Base-by-base conservation (phyloP, 2,113 vertebrate species). In the Catharus fuscescens region DNA sequence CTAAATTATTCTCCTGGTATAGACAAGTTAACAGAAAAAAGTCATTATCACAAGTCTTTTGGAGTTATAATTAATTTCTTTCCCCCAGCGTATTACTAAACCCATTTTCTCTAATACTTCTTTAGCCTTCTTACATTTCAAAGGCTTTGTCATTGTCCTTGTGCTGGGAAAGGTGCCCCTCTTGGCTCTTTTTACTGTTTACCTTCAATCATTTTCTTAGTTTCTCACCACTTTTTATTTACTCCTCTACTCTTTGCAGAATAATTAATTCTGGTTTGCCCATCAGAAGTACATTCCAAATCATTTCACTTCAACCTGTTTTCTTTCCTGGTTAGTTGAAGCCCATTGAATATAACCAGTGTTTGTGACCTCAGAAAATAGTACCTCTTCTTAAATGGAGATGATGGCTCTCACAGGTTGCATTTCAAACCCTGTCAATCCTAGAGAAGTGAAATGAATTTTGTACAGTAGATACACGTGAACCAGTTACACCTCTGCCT, bases 91-190 rank as follows among this genome's bases (percentile, higher is more conserved):
- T 67, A 48, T 81, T 81, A 66, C 59, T 90, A 79, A 79, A 48
- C 26, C 18, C 28, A 77, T 80, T 94, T 93, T 83, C 34, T 88
- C 48, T 90, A 86, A 69, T 53, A 74, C 25, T 79, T 92, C 31
- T 90, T 88, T 78, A 86, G 17, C n/a, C 38, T 92, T 88, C 73
- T 64, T 50, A 64, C 19, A 45, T 83, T 86, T 93, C 67, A 91
- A 86, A 95, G 88, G 36, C 28, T 29, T 86, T 4, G 26, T 53
- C 52, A 1, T 47, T 72, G 36, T 69, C 66, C 67, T 95, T 92
- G 54, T 72, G 34, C 32, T 77, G 34, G 28, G 48, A 92, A 62
- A 52, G 47, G 90, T 71, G 38, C 7, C 11, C 26, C 32, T 76
- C 23, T 74, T 87, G 83, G 23, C 31, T 77, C 15, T 56, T 90